Evolutionary conservation across 23 tunicate species (phyloP), one percentile per base, ranked within the genome.

Genomic region (Aplidium turbinatum): DNA sequence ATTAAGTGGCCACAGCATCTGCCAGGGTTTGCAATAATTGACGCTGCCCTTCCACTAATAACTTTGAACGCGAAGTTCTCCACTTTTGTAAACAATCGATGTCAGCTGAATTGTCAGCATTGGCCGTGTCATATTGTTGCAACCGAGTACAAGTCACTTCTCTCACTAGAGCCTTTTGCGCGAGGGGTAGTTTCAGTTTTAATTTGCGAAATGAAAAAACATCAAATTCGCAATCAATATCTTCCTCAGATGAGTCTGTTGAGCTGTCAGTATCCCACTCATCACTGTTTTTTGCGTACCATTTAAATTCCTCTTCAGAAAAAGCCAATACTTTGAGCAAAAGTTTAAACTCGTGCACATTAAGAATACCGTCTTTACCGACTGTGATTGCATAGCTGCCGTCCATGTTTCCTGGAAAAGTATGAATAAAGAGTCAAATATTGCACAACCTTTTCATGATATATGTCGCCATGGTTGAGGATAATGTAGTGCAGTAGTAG

Each of bases 241-340:
- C 29, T 20, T 39, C 22, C 7, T 77, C 60, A 0, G 62, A 60
- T 32, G 45, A 31, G 48, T 62, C 58, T 18, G 40, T 61, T 11
- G 62, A 60, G 35, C 60, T 24, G 48, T 62, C 58, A 29, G 40
- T 61, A 3, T 68, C n/a, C 5, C 5, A 11, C 60, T 68, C 31
- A 20, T 72, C 87, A 34, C 42, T 26, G 32, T 74, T 58, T 5
- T 65, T 19, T 5, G 36, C 29, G 38, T 26, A 66, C 19, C 51
- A 42, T 19, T 33, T 36, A 35, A 83, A 83, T 38, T 83, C 89
- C 1, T 48, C 68, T 47, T 25, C 3, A 1, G 80, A 20, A 78
- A 77, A 68, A 22, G 57, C 31, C 28, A 85, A 35, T 19, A 85
- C 72, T 77, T 68, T 77, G 16, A 69, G 28, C 32, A 85, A 1